A percentile compares a stretch with the other conserved stretches of the same genome.
Evolutionary conservation across 2,113 vertebrate genomes (phyloP).

Genomic region (Ariopsis seemanni): DNA sequence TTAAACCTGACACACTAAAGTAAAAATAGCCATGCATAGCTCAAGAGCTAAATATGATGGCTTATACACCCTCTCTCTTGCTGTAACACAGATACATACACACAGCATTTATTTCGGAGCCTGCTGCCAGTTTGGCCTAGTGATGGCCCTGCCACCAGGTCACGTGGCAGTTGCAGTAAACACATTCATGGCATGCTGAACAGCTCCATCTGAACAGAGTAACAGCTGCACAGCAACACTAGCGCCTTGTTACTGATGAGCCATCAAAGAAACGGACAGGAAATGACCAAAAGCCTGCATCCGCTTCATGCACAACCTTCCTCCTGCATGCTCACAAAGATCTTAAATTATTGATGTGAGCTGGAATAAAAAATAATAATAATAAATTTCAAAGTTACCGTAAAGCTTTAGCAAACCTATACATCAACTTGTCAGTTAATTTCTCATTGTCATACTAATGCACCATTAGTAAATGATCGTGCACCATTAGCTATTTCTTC

Average conservation of each 20-base stretch:
- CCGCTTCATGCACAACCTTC: background rate
- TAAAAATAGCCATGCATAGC: slow-evolving; percentile 34
- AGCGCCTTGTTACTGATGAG: slow-evolving; percentile 31
- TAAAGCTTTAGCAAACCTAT: background rate
- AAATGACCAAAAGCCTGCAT: slow-evolving; percentile 17
- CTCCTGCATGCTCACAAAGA: background rate
- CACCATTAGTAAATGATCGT: background rate
- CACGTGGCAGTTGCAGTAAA: slow-evolving; percentile 47
- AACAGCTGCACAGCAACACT: slow-evolving; percentile 38
- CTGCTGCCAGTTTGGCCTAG: slow-evolving; percentile 38
- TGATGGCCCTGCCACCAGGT: slow-evolving; percentile 20
- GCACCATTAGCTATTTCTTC: background rate
- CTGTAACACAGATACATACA: slow-evolving; percentile 23
- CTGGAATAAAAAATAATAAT: background rate
- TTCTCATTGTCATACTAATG: background rate
- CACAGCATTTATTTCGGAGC: slow-evolving; percentile 31
- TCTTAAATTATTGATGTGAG: background rate
- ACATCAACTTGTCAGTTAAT: background rate
- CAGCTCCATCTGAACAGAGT: slow-evolving; percentile 47
- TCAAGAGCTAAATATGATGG: slow-evolving; percentile 12
- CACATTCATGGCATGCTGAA: slow-evolving; percentile 45
- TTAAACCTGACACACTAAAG: background rate
- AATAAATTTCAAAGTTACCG: background rate
- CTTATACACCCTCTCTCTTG: slow-evolving; percentile 18
- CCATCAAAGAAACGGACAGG: slow-evolving; percentile 19